Percentiles rank a stretch among this genome's conserved stretches.
Evolutionary conservation across 2,797 vertebrate species (phyloP).

Genomic region (Sebastes nivosus): DNA sequence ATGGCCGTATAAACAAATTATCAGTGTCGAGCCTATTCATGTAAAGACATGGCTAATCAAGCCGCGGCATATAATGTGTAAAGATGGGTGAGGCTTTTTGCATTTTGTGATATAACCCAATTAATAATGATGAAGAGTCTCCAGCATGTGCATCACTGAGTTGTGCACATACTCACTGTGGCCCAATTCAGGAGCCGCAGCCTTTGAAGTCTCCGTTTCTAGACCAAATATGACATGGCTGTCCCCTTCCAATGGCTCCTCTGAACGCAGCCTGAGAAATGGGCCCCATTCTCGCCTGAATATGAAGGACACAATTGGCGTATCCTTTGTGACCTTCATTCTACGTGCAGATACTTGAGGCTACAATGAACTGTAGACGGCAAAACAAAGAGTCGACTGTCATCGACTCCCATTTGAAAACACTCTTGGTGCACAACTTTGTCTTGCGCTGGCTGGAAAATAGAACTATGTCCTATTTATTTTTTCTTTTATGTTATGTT

Average conservation of each 20-base stretch:
- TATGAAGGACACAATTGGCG: constrained; percentile 21
- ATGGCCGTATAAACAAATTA: constrained; percentile 44
- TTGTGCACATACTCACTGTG: constrained; percentile 17
- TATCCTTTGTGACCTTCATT: not conserved
- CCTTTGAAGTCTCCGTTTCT: constrained; percentile 50
- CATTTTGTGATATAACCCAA: constrained; percentile 42
- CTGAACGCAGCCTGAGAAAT: constrained; percentile 28
- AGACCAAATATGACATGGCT: constrained; percentile 54
- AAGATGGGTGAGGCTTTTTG: constrained; percentile 26
- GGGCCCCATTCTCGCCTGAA: not conserved
- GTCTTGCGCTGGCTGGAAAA: not conserved
- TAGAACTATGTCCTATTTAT: not conserved
- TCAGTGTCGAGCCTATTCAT: constrained; percentile 48
- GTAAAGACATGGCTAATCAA: constrained; percentile 44
- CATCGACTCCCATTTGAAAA: not conserved
- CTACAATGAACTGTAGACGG: not conserved
- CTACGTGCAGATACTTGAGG: not conserved
- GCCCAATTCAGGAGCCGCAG: constrained; percentile 38
- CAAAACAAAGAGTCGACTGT: not conserved
- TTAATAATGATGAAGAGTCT: constrained; percentile 51
- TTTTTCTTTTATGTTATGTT: not conserved
- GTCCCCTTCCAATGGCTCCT: constrained; percentile 31
- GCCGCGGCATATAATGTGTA: not conserved
- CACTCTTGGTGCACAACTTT: not conserved
- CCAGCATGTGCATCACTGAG: constrained; percentile 11